phyloP scores from a whole-genome alignment of 1,140 invertebrate genomes.

The Drosophila ironensis region DNA sequence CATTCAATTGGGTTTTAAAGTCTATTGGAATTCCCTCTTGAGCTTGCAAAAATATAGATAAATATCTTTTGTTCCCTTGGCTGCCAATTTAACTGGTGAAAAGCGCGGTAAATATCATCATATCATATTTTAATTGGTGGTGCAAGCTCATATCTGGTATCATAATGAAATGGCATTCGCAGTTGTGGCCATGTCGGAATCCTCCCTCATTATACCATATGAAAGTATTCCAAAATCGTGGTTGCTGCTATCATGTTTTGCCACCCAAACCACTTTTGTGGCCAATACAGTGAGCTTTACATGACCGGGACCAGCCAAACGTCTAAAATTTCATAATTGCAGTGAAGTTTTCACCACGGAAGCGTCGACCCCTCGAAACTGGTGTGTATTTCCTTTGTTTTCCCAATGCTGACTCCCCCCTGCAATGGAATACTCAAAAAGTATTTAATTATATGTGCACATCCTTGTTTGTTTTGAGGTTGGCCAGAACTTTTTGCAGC shows the following conservation, averaged over 20 bases:
- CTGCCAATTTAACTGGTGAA: neutral
- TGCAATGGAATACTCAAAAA: slow-evolving; percentile 20
- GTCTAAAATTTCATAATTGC: slow-evolving; percentile 59
- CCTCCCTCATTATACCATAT: too few relatives aligned
- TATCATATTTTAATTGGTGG: slow-evolving; percentile 12
- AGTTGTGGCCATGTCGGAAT: neutral
- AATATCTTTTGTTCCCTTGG: neutral
- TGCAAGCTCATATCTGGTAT: slow-evolving; percentile 25
- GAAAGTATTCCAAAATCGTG: too few relatives aligned
- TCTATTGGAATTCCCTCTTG: neutral
- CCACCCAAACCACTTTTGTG: slow-evolving; percentile 5
- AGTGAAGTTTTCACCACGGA: slow-evolving; percentile 23
- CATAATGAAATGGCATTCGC: slow-evolving; percentile 31
- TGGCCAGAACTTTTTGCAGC: slow-evolving; percentile 22
- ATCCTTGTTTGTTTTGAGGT: slow-evolving; percentile 26
- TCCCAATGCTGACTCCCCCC: neutral
- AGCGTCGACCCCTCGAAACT: neutral
- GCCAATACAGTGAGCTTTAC: slow-evolving; percentile 9
- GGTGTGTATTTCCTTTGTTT: neutral
- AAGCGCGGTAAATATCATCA: neutral
- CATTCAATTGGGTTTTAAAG: slow-evolving; percentile 27
- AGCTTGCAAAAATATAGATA: neutral
- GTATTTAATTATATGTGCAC: slow-evolving; percentile 36
- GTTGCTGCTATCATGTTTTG: slow-evolving; percentile 34
- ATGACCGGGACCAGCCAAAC: slow-evolving; percentile 40